Evolutionary conservation across 92 coral and sea anemone genomes (phyloP), one percentile per base, ranked within the genome.

Genomic region (Montipora capitata): DNA sequence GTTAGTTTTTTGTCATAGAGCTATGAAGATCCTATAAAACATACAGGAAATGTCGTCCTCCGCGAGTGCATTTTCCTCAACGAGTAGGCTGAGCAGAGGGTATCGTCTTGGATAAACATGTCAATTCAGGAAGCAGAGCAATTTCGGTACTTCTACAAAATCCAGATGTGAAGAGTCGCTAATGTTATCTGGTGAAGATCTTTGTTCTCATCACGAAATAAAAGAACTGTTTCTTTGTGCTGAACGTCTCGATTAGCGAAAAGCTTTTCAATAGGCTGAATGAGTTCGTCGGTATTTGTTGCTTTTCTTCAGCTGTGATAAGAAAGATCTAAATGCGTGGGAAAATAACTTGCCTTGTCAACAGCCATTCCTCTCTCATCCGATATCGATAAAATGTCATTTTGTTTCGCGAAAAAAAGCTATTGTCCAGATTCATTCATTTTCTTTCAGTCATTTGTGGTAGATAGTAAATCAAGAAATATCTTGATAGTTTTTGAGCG

Each of bases 291-390:
- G 93, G 95, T 86, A 76, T 88, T 83, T 84, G 78, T 88, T 83
- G 78, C 89, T 87, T 85, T 48, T 92, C 91, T 83, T 81, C 88
- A 40, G 88, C 80, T 88, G 69, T 70, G 95, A 92, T 92, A 92
- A 81, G 84, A 74, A 74, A 64, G 66, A 71, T 63, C 63, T 76
- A 76, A 77, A 78, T 78, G 81, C 95, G 95, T 92, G 95, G 95
- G 95, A 92, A 92, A 89, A 92, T 92, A 18, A 59, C 40, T 72
- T 12, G 86, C 41, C 83, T 85, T 92, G 95, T 92, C 95, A 92
- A 64, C 95, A 80, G 90, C 40, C 92, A 35, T 88, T 59, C 39
- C 68, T 84, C 87, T 72, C 70, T 56, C 79, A 56, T 52, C 58
- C 18, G 42, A 70, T 18, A 16, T 63, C 40, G 68, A 63, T 72